Base-by-base conservation (phyloP, 1,140 invertebrate genomes). In the Phortica variegata region DNA sequence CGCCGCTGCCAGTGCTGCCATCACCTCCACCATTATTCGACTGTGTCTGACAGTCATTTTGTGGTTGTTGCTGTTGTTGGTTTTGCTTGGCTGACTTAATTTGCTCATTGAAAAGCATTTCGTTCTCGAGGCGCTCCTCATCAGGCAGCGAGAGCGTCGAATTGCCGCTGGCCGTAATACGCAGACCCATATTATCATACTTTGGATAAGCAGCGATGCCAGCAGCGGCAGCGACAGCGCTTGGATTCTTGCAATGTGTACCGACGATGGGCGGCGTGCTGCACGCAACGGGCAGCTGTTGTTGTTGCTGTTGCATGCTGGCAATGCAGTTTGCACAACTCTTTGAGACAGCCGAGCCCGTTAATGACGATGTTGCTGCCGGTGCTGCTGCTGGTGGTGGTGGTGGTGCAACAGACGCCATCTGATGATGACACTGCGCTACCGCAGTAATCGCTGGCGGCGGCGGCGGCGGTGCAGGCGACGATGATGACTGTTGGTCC, bases 101-200 rank as follows among this genome's bases (percentile, higher is more conserved):
- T n/a, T 54, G 52, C 31, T 75, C 65, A 34, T 59, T 73, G 38
- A 75, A 75, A 6, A 66, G 56, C 2, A 65, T 75, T 29, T 75
- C 73, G 21, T 59, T 68, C 43, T 74, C 73, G 32, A 59, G 49
- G 3, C 54, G 45, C 34, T 71, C 63, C 36, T 73, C 81, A 60
- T 88, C 87, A 21, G 86, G 87, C 49, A 93, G 74, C 12, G 89
- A 91, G 52, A 91, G 83, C 2, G 86, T 89, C 9, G 90, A 93
- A 60, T 83, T 85, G 26, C 90, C 91, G 54, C 88, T 89, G 2
- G 89, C 90, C 5, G 91, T 93, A 9, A 92, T 88, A 58, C 91
- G 80, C 19, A 89, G 87, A 1, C 91, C 91, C 85, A 94, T 89
- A 68, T 92, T 92, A 74, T 94, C 91, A 73, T 93, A 93, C 23